Base-by-base conservation (phyloP, 2,113 vertebrate species). In the Pseudopodoces humilis region DNA sequence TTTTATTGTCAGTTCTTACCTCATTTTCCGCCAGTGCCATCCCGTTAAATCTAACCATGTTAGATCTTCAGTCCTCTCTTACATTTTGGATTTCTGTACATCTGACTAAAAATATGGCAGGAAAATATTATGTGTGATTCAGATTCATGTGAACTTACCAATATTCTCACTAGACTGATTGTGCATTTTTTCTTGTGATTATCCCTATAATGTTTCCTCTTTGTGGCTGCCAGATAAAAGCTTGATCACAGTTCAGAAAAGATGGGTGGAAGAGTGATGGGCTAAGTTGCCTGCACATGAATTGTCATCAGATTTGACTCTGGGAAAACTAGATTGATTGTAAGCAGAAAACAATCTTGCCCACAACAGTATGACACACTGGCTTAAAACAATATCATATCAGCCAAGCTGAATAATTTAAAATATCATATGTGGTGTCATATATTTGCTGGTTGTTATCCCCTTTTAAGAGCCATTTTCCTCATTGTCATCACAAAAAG, bases 1-100 rank as follows among this genome's bases (percentile, higher is more conserved):
- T 95, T 93, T 87, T 92, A 94, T 91, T 88, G 44, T 65, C 52
- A 74, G 41, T 76, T 87, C 50, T 83, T 90, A 64, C 71, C n/a
- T 94, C n/a, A 62, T 90, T 93, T 92, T 94, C 71, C 92, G 31
- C 33, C 68, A 62, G 0, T 49, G 33, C 4, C 89, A 24, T 60
- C 59, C 23, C 1, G 3, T 87, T 89, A 87, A 80, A 84, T 9
- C 56, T 81, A 82, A 60, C 22, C 13, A 11, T 24, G 15, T 88
- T 83, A 81, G 60, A 74, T 16, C 21, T 80, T 68, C 50, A 25
- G 17, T 64, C 10, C 37, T 70, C 24, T 39, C 24, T 90, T 70
- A 37, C 58, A 41, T 72, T 95, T 77, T 46, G 63, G 22, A 41
- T 83, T 88, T 78, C 47, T 93, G 17, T 50, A 47, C 7, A 11